Base-by-base conservation (phyloP, 2,888 invertebrate species). In the Coelopa pilipes region DNA sequence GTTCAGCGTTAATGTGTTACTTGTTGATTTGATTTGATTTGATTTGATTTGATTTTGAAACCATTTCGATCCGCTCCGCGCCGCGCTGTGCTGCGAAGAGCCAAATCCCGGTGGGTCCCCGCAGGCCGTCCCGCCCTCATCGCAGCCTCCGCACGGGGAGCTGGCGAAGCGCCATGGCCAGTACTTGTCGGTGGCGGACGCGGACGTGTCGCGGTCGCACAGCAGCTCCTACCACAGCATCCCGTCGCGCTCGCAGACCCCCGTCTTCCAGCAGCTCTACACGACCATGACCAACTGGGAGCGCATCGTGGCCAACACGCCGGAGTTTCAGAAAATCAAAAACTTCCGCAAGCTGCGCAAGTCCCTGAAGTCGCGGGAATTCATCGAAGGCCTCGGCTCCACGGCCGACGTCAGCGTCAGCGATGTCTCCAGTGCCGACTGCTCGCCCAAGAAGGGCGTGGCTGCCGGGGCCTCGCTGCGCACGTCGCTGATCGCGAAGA, bases 251-350 rank as follows among this genome's bases (percentile, higher is more conserved):
- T 85, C 89, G 17, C 89, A 88, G 71, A 89, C 89, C 9, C 90
- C 90, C 60, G 83, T 89, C 80, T 88, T 89, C 80, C 90, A 90
- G 78, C 89, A 89, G 78, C 86, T 90, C 53, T 90, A 87, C 78
- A 78, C 82, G 73, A 85, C 86, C 19, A 84, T 88, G 71, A 83
- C 81, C 50, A 84, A 87, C 76, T 87, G 85, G 84, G 88, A 88
- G 76, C 84, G 83, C 17, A 79, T 83, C 55, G 80, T 84, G 74
- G 74, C 81, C 11, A 81, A 83, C 76, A 79, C 84, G 49, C 77
- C 82, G 15, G 82, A 83, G 70, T 80, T 81, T 74, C 77, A 79
- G 63, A 81, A 79, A 79, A 78, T 80, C 13, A 78, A 76, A 76
- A 80, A 80, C 69, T 78, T 82, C 69, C 78, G 78, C n/a, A 81